Evolutionary conservation across 2,797 vertebrate species (phyloP), one percentile per base, ranked within the genome.

Genomic region (Lophotriccus pileatus): DNA sequence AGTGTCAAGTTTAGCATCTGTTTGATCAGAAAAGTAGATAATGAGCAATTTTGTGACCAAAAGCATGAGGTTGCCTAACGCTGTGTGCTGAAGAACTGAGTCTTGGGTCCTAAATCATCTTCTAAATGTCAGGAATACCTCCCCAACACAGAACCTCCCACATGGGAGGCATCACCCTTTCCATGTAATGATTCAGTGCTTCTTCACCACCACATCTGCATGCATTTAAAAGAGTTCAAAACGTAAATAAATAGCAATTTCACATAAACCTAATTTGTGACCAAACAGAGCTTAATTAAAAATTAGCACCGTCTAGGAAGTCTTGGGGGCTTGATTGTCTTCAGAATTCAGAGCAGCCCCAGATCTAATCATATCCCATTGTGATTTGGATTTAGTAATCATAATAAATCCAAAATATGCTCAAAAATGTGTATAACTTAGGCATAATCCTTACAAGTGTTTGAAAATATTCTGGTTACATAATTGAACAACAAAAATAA

Each of bases 401-500:
- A 75, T 10, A 22, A 41, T 77, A 59, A 93, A 89, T 37, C 73
- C 87, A 84, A 96, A 95, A 83, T 95, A 74, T 28, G 56, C 82
- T 94, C 58, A 84, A 74, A 94, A 86, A 56, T 78, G 72, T 60
- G 90, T 84, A n/a, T 44, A 95, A 84, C 36, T 84, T 74, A 63
- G 69, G 67, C 95, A 80, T 81, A 93, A 87, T 82, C 90, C 95
- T 41, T 53, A 50, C 75, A 87, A 94, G 78, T 69, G 92, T 97
- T 96, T 96, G 90, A 95, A 93, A 97, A 97, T 91, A 95, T 39
- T 90, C 88, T n/a, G 12, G 72, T 97, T 97, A 94, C 82, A 83
- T 95, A 97, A 97, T 8, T 7, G 0, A 79, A 84, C 77, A 93
- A 94, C 70, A 70, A 94, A 96, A 97, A 92, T 59, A 94, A 88